Evolutionary conservation across 2,797 vertebrate species (phyloP).

Genomic region (Aselliscus stoliczkanus): DNA sequence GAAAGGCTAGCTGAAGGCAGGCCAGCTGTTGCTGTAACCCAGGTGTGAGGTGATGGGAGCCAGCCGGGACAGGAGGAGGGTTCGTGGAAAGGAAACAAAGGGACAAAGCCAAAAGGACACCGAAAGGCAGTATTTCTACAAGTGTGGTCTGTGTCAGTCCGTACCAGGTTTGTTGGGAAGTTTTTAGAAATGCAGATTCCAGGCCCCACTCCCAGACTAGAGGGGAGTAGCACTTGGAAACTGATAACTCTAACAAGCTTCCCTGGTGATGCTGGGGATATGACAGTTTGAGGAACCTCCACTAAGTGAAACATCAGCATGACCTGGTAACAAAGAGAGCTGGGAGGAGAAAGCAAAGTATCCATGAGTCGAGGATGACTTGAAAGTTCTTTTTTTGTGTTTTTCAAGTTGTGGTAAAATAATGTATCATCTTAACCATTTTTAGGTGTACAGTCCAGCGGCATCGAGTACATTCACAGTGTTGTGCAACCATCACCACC

Average conservation of each 20-base stretch:
- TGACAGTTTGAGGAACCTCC: background rate
- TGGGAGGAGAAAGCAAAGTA: background rate
- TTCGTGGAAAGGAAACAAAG: background rate
- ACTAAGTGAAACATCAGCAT: background rate
- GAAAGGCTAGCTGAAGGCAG: background rate
- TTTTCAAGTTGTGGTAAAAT: background rate
- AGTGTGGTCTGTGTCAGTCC: background rate
- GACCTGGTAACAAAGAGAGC: background rate
- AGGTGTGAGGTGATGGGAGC: conserved; percentile 59
- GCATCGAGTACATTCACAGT: background rate
- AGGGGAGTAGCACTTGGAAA: background rate
- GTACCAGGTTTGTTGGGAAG: background rate
- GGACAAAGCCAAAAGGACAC: background rate
- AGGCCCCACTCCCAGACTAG: background rate
- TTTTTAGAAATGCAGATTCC: background rate
- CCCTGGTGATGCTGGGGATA: background rate
- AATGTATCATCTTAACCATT: background rate
- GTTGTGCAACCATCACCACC: background rate
- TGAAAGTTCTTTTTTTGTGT: background rate
- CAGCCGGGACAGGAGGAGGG: conserved; percentile 16
- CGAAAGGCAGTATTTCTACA: background rate
- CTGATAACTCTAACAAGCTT: background rate
- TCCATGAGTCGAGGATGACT: background rate
- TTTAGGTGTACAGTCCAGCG: background rate
- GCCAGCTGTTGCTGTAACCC: conserved; percentile 41